Evolutionary conservation across 2,888 invertebrate species (phyloP).

Genomic region (Altica lythri): DNA sequence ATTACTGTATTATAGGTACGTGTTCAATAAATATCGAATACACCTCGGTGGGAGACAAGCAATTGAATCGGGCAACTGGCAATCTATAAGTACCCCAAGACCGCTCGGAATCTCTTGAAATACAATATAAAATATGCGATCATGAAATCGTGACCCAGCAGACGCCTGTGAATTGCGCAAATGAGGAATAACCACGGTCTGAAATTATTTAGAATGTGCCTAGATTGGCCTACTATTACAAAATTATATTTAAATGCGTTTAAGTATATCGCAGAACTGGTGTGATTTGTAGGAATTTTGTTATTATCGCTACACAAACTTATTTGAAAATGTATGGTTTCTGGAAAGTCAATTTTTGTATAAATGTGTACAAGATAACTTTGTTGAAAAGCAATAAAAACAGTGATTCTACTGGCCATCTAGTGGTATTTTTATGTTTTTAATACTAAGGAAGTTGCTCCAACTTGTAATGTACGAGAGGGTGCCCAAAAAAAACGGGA

Average conservation of each 20-base stretch:
- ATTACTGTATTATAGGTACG: slow-evolving; percentile 13
- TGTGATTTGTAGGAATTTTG: slow-evolving; percentile 24
- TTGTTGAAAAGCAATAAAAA: no score
- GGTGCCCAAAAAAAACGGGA: no score
- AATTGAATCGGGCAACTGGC: slow-evolving; percentile 39
- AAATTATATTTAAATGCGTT: slow-evolving; percentile 20
- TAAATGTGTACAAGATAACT: no score
- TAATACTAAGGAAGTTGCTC: no score
- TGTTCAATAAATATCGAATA: slow-evolving; percentile 41
- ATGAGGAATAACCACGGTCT: slow-evolving; percentile 31
- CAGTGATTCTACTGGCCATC: no score
- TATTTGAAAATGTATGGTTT: no score
- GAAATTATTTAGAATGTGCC: slow-evolving; percentile 24
- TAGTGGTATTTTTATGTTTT: no score
- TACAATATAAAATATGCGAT: slow-evolving; percentile 44
- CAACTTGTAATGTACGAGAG: no score
- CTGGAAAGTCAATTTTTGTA: no score
- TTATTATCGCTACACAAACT: no score
- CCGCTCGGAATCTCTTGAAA: slow-evolving; percentile 16
- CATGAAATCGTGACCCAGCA: slow-evolving; percentile 50
- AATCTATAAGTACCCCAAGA: slow-evolving; percentile 38
- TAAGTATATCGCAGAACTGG: slow-evolving; percentile 10
- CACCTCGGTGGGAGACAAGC: slow-evolving; percentile 44
- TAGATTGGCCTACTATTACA: slow-evolving; percentile 23
- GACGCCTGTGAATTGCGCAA: slow-evolving; percentile 45